Evolutionary conservation across 2,113 vertebrate genomes (phyloP).

Genomic region (Labeo rohita): DNA sequence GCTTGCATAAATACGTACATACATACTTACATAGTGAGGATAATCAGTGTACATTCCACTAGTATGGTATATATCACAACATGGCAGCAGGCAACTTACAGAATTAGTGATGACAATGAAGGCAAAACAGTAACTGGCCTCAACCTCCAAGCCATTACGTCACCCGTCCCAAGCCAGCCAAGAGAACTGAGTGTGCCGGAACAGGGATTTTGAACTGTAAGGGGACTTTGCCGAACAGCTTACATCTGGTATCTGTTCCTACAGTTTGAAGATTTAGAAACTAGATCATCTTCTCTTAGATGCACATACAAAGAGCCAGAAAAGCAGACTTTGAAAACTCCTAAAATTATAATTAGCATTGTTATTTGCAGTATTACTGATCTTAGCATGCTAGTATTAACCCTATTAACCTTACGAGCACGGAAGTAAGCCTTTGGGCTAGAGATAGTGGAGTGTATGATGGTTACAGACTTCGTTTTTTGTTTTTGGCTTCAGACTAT

Average conservation of each 20-base stretch:
- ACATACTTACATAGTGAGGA: neutral
- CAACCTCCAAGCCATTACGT: slow-evolving; percentile 91
- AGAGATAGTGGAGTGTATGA: too few relatives aligned
- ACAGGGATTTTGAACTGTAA: neutral
- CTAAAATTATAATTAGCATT: too few relatives aligned
- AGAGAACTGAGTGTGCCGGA: slow-evolving; percentile 88
- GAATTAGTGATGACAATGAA: neutral
- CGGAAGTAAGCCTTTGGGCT: too few relatives aligned
- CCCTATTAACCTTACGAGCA: too few relatives aligned
- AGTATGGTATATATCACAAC: neutral
- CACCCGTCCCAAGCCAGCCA: slow-evolving; percentile 88
- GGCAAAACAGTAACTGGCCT: slow-evolving; percentile 79
- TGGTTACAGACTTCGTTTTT: too few relatives aligned
- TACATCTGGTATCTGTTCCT: neutral
- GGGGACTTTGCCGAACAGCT: neutral
- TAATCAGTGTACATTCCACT: neutral
- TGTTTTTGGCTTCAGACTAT: too few relatives aligned
- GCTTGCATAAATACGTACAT: neutral
- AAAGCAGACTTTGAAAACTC: too few relatives aligned
- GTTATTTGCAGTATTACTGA: too few relatives aligned
- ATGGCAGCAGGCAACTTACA: neutral
- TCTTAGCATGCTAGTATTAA: too few relatives aligned
- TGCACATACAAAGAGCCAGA: too few relatives aligned
- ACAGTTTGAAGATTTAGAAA: neutral
- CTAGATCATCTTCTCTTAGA: neutral